phyloP scores from a whole-genome alignment of 2,888 invertebrate genomes.

The Drosophila antonietae region DNA sequence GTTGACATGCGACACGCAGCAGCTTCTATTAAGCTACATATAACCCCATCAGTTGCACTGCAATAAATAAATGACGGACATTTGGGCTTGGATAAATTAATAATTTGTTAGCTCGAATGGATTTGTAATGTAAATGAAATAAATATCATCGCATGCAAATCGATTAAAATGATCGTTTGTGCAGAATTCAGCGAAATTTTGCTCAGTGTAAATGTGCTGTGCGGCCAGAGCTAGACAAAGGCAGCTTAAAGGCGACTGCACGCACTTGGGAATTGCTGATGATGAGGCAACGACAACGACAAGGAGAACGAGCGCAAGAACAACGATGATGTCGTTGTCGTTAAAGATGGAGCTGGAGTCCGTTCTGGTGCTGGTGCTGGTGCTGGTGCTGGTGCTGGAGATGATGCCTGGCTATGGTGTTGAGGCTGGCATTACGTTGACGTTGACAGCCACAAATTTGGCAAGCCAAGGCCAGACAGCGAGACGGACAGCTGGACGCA shows the following conservation, averaged over 20 bases:
- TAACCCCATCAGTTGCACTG: constrained; percentile 49
- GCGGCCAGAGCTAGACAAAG: constrained; percentile 36
- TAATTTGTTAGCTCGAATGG: not conserved
- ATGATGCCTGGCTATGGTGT: constrained; percentile 21
- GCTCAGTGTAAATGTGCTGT: constrained; percentile 34
- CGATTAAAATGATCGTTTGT: too few species aligned
- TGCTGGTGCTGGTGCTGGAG: constrained; percentile 13
- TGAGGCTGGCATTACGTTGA: constrained; percentile 41
- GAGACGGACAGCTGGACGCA: constrained; percentile 25
- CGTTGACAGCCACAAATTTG: constrained; percentile 73
- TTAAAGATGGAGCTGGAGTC: constrained; percentile 15
- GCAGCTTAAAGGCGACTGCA: constrained; percentile 47
- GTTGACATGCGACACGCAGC: constrained; percentile 57
- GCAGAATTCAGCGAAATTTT: not conserved
- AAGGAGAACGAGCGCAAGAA: constrained; percentile 29
- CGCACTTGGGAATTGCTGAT: constrained; percentile 64
- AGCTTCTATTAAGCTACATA: constrained; percentile 50
- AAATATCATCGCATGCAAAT: not conserved
- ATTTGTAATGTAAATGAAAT: too few species aligned
- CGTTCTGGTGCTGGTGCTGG: constrained; percentile 10
- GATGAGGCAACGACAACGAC: constrained; percentile 35
- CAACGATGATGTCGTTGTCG: constrained; percentile 48
- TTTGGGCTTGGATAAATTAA: not conserved
- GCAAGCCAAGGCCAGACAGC: constrained; percentile 54
- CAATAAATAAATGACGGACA: constrained; percentile 4